Evolutionary conservation across 2,888 invertebrate species (phyloP).

Genomic region (Melitaea athalia): DNA sequence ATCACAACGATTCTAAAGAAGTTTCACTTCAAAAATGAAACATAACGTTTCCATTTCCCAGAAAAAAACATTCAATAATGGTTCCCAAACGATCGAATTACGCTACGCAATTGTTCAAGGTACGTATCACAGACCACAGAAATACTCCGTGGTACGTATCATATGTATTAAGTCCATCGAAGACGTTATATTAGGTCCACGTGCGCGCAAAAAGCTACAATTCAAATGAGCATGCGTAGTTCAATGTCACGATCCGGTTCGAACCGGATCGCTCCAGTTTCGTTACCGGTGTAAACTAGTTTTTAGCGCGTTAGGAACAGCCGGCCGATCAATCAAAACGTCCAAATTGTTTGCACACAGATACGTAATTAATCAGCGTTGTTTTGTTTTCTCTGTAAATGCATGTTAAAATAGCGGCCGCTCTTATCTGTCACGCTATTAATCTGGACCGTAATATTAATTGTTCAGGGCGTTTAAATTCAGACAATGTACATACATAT

Average conservation of each 20-base stretch:
- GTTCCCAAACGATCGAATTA: too few species aligned
- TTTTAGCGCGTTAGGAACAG: neutral
- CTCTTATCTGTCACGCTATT: neutral
- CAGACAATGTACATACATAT: neutral
- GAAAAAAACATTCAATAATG: too few species aligned
- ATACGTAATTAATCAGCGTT: neutral
- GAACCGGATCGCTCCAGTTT: neutral
- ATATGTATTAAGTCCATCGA: too few species aligned
- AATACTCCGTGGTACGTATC: too few species aligned
- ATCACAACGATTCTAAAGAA: too few species aligned
- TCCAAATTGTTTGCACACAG: conserved; percentile 3
- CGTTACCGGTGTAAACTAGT: neutral
- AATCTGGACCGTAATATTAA: neutral
- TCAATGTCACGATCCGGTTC: conserved; percentile 2
- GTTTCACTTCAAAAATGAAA: too few species aligned
- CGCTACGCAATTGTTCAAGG: too few species aligned
- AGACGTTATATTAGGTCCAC: neutral
- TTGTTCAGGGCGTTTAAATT: neutral
- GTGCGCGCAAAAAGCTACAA: neutral
- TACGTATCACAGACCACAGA: too few species aligned
- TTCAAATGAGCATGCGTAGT: conserved; percentile 2
- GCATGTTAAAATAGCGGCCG: neutral
- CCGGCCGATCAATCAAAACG: neutral
- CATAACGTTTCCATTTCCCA: too few species aligned
- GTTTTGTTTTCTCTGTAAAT: conserved; percentile 6